phyloP scores from a whole-genome alignment of 2,797 vertebrate genomes.

The Sarcophilus harrisii region DNA sequence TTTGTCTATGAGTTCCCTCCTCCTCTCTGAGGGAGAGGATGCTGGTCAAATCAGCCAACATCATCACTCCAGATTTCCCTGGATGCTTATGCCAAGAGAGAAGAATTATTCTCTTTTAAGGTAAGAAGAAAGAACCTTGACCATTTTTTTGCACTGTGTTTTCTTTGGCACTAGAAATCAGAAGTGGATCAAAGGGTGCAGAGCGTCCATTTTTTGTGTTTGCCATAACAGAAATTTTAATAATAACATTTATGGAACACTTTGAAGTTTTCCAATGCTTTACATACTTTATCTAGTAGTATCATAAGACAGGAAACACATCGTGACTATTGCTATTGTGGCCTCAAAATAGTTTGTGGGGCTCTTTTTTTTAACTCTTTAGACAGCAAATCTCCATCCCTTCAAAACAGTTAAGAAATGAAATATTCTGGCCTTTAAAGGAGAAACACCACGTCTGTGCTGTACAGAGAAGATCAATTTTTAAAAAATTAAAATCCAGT shows the following conservation, averaged over 20 bases:
- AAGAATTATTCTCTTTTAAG: neutral
- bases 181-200: neutral
- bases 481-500: conserved; percentile 57
- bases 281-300: neutral
- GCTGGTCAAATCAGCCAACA: neutral
- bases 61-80: neutral
- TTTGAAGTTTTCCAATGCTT: neutral
- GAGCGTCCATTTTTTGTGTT: neutral
- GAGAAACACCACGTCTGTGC: neutral
- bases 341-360: neutral
- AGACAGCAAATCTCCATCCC: neutral
- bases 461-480: neutral
- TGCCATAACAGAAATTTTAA: neutral
- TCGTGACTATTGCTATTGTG: neutral
- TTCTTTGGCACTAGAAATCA: neutral
- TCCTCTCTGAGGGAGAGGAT: neutral
- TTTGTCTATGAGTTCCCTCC: neutral
- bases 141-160: neutral
- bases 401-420: neutral
- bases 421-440: neutral
- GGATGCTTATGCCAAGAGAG: conserved; percentile 33
- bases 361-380: neutral
- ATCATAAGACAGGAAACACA: neutral
- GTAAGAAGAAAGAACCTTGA: neutral
- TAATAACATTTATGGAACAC: neutral